Conservation (phyloP, 2,113 vertebrate genomes). For the Entelurus aequoreus region DNA sequence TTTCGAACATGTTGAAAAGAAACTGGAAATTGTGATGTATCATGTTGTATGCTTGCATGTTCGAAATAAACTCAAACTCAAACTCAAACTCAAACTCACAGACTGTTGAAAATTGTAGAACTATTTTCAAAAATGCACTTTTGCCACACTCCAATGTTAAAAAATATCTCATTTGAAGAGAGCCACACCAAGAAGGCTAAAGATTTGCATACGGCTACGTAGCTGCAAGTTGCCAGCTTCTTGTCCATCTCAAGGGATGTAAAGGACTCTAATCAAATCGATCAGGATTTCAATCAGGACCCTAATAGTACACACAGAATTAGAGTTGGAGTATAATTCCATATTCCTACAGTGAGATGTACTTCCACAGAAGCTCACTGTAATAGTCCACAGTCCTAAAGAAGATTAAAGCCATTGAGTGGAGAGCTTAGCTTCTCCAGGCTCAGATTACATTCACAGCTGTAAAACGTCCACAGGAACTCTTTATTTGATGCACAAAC, state of each 20-base stretch:
- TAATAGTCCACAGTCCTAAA: constrained; percentile 38
- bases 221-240: no score
- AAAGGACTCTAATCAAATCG: background rate
- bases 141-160: no score
- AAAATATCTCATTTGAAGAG: no score
- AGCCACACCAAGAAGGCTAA: no score
- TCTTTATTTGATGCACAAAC: background rate
- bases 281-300: background rate
- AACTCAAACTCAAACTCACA: no score
- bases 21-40: no score
- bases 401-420: constrained; percentile 43
- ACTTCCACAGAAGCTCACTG: constrained; percentile 25
- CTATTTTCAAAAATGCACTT: no score
- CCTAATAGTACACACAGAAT: background rate
- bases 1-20: no score
- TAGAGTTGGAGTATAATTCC: constrained; percentile 8
- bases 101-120: no score
- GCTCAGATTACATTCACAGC: constrained; percentile 32
- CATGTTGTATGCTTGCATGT: no score
- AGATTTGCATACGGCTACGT: no score
- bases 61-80: no score
- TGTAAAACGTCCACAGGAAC: constrained; percentile 16
- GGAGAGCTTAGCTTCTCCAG: constrained; percentile 33
- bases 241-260: background rate
- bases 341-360: constrained; percentile 12